Evolutionary conservation across 1,140 invertebrate genomes (phyloP).

Genomic region (Drosophila ananassae): DNA sequence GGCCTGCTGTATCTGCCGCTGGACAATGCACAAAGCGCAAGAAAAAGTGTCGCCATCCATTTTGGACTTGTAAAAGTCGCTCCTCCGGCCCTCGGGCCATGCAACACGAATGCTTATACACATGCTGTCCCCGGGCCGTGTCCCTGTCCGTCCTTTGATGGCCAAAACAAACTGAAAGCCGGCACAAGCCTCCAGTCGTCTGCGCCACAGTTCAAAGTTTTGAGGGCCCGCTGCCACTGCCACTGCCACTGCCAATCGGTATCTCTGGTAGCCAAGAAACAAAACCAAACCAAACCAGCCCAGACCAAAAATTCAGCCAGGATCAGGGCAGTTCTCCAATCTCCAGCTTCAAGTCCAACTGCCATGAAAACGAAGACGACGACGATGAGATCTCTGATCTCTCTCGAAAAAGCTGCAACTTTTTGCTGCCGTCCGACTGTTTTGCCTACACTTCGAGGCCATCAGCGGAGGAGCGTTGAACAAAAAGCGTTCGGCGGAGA

Average conservation of each 20-base stretch:
- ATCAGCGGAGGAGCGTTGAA: constrained; percentile 54
- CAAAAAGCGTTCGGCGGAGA: constrained; percentile 77
- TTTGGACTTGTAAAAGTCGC: constrained; percentile 55
- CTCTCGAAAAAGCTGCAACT: constrained; percentile 45
- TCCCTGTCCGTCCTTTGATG: constrained; percentile 66
- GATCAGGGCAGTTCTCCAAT: constrained; percentile 12
- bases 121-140: constrained; percentile 22
- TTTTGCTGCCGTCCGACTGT: constrained; percentile 49
- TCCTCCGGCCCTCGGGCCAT: constrained; percentile 16
- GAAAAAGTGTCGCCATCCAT: constrained; percentile 73
- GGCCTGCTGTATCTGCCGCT: constrained; percentile 23
- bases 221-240: constrained; percentile 72
- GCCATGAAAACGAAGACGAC: constrained; percentile 11
- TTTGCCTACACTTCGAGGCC: constrained; percentile 53
- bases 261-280: constrained; percentile 21
- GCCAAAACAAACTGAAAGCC: constrained; percentile 74
- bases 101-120: constrained; percentile 69
- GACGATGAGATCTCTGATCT: constrained; percentile 42
- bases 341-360: constrained; percentile 19
- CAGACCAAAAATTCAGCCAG: background rate
- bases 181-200: constrained; percentile 80
- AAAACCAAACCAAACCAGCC: constrained; percentile 11
- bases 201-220: constrained; percentile 77
- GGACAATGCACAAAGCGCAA: constrained; percentile 65
- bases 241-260: constrained; percentile 33